Evolutionary conservation across 2,797 vertebrate genomes (phyloP), one percentile per base, ranked within the genome.

Genomic region (Epinephelus malabaricus): DNA sequence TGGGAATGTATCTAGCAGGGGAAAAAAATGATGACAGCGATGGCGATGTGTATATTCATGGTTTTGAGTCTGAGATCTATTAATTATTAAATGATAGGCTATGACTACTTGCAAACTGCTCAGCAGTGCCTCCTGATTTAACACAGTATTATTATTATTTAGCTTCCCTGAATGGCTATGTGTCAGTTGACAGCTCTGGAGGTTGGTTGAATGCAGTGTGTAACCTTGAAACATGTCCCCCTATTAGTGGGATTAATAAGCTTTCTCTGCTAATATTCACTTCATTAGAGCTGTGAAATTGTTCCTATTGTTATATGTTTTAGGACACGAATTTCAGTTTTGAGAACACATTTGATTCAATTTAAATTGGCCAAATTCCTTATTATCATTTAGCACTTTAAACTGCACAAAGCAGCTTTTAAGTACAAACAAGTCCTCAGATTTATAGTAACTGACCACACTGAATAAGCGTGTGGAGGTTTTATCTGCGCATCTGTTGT

Each of bases 51-150:
- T 85, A 67, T 73, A 75, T 83, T 74, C 62, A 46, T 82, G 79
- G 50, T 91, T 89, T 85, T 85, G 62, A 84, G 65, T 80, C 82
- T 67, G 88, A 83, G 79, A 91, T 88, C 75, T 93, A 93, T 95
- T 93, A 94, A 95, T 95, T 94, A 95, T 95, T 95, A 89, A 95
- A 89, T 86, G 80, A 84, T 82, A 76, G 81, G 77, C 84, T 87
- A 76, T 84, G 76, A 90, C 81, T 86, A 85, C 79, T 81, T 84
- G 51, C 81, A 89, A 90, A 88, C 83, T 82, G 78, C 82, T 86
- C 76, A 70, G 82, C 77, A 85, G 81, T 87, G 87, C 79, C 84
- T 90, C 78, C 66, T 81, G 81, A 89, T 91, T 90, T 92, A 88
- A 91, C 78, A 89, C 65, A 55, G 75, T 63, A 38, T 90, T 90